phyloP scores from a whole-genome alignment of 2,797 vertebrate species.

The Loriculus beryllinus region DNA sequence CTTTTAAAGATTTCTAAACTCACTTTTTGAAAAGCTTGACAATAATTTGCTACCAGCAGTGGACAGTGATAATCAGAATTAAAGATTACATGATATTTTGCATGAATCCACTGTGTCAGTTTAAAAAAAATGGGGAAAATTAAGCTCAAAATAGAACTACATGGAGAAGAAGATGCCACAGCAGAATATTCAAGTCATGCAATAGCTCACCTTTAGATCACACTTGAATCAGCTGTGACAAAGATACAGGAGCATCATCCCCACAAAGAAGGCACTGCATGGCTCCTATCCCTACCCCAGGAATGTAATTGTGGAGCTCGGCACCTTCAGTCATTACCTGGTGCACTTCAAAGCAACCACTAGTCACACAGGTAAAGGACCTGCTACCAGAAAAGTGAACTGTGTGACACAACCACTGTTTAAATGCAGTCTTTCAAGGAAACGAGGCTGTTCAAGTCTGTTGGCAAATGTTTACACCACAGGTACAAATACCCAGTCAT shows the following conservation, averaged over 20 bases:
- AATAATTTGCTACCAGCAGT: background rate
- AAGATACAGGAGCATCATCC: background rate
- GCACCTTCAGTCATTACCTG: background rate
- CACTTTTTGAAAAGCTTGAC: background rate
- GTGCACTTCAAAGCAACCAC: background rate
- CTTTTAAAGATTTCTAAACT: background rate
- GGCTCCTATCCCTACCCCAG: background rate
- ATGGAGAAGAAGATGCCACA: background rate
- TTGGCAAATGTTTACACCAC: background rate
- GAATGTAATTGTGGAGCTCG: background rate
- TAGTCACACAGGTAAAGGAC: background rate
- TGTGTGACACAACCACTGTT: background rate
- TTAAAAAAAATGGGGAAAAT: background rate
- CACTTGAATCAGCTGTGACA: background rate
- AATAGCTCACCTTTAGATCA: background rate
- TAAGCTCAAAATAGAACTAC: background rate
- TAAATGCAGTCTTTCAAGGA: background rate
- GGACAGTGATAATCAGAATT: background rate
- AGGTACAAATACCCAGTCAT: background rate
- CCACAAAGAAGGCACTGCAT: background rate
- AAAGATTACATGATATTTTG: background rate
- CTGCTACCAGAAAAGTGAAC: background rate
- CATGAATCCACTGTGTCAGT: background rate
- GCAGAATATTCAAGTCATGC: background rate
- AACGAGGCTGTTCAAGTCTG: background rate